A percentile compares a stretch with the other conserved stretches of the same genome.
phyloP scores from a whole-genome alignment of 2,113 vertebrate genomes.

The Heterocephalus glaber region DNA sequence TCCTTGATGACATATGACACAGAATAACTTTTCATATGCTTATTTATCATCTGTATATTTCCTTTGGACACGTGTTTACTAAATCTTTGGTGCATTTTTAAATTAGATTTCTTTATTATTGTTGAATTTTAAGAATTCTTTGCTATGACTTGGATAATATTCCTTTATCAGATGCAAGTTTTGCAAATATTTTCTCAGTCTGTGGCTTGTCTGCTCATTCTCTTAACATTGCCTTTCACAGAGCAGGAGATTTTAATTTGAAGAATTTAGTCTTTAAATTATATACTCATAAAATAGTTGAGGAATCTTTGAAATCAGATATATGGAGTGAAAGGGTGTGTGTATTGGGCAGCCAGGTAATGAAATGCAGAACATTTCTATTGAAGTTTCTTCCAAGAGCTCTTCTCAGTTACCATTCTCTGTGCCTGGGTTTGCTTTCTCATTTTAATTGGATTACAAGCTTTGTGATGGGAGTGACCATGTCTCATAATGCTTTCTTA shows the following conservation, averaged over 20 bases:
- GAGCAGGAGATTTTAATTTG: not conserved
- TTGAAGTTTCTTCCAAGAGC: not conserved
- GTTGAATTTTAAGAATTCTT: not conserved
- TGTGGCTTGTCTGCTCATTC: not conserved
- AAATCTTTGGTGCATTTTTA: not conserved
- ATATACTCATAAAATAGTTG: not conserved
- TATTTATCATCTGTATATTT: not conserved
- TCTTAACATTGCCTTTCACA: not conserved
- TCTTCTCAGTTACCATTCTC: not conserved
- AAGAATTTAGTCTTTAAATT: not conserved
- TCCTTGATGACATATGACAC: not conserved
- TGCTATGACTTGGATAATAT: not conserved
- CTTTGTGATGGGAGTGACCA: not conserved
- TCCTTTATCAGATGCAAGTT: not conserved
- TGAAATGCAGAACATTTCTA: not conserved
- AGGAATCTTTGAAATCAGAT: not conserved
- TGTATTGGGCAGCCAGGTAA: not conserved
- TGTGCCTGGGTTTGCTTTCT: not conserved
- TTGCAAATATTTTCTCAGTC: not conserved
- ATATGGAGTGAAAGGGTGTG: not conserved
- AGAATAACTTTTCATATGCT: not conserved
- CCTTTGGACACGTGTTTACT: not conserved
- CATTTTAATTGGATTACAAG: not conserved
- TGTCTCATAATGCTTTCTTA: not conserved
- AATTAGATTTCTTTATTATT: not conserved